Base-by-base conservation (phyloP, 2,797 vertebrate genomes). In the Tragelaphus oryx region DNA sequence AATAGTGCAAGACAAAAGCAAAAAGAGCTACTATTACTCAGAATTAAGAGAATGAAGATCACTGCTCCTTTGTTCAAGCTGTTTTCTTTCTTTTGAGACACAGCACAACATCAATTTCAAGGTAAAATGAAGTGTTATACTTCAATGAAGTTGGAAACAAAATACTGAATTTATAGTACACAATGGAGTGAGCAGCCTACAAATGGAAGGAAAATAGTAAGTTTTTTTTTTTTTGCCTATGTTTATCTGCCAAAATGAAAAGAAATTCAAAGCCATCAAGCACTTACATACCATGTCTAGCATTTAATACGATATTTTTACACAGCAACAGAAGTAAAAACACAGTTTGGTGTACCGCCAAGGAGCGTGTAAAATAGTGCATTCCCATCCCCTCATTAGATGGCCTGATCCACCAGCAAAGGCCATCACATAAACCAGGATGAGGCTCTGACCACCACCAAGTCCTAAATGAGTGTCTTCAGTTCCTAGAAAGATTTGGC, bases 1-100 rank as follows among this genome's bases (percentile, higher is more conserved):
- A 91, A 76, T 87, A 96, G 95, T 88, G 57, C 93, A 97, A 98
- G 97, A 75, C 65, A 94, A 98, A 98, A 54, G 82, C 55, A 97
- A 92, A 97, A 96, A 78, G 37, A 52, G 78, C 96, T 96, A 65
- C 89, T 93, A 96, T 95, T 96, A 55, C 48, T 93, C 28, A 87
- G 52, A 86, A 83, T 59, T 87, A 28, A 62, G 74, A 81, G 8
- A 90, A 83, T 84, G 87, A 93, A 93, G 81, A 54, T 75, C 22
- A 86, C 20, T 86, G 41, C 6, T 22, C 4, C 79, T 76, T 94
- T 54, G 22, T 68, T 59, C 8, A 75, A 86, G 26, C 0, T 8
- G 54, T 68, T 28, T 87, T 48, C 22, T 20, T 12, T 87, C 95
- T 96, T 96, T 95, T 62, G 86, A 96, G 93, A 89, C 3, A 74